Evolutionary conservation across 2,888 invertebrate genomes (phyloP).

Genomic region (Sesamia inferens): DNA sequence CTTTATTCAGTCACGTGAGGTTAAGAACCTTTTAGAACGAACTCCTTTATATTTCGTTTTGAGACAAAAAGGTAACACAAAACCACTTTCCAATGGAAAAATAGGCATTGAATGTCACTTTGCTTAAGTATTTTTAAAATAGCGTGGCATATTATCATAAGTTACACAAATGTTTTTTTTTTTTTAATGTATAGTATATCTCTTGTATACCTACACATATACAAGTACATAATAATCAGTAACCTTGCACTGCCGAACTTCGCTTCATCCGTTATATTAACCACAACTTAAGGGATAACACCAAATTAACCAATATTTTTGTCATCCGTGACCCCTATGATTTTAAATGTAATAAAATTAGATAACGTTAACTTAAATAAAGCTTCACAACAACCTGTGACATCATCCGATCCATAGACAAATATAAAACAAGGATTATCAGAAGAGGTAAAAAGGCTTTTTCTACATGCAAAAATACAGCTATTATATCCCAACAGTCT

Average conservation of each 20-base stretch:
- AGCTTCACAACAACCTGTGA: background rate
- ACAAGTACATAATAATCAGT: conserved; percentile 5
- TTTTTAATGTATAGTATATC: background rate
- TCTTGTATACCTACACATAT: background rate
- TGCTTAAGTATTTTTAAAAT: conserved; percentile 7
- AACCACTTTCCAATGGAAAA: background rate
- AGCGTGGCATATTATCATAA: background rate
- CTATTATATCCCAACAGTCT: background rate
- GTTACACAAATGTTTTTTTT: conserved; percentile 2
- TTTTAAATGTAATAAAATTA: background rate
- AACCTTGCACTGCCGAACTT: conserved; percentile 35
- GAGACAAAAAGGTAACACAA: background rate
- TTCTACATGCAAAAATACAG: background rate
- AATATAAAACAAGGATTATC: background rate
- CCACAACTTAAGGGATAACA: background rate
- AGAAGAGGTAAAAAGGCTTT: background rate
- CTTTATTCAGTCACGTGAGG: conserved; percentile 76
- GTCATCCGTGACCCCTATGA: conserved; percentile 8
- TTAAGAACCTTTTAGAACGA: conserved; percentile 68
- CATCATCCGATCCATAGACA: background rate
- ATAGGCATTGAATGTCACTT: background rate
- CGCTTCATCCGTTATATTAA: conserved; percentile 16
- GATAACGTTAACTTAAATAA: background rate
- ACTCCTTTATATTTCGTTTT: background rate
- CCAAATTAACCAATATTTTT: conserved; percentile 4